Conservation (phyloP, 2,888 invertebrate genomes). For the Arge pagana region DNA sequence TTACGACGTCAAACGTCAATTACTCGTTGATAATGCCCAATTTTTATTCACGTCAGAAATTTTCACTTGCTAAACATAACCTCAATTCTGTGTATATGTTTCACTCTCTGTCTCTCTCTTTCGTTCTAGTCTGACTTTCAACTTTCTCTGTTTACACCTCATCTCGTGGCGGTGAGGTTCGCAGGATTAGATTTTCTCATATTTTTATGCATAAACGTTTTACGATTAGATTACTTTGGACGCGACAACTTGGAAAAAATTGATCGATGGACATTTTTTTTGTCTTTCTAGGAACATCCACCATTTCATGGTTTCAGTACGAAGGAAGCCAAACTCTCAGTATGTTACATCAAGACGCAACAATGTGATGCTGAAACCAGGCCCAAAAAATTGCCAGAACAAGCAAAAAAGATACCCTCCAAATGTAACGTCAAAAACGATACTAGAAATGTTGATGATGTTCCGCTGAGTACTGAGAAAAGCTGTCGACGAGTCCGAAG, state of each 20-base stretch:
- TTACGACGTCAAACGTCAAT: conserved; percentile 6
- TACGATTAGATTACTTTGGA: too few relatives aligned
- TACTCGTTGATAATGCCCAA: conserved; percentile 5
- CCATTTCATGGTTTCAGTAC: conserved; percentile 57
- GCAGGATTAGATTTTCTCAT: too few relatives aligned
- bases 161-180: too few relatives aligned
- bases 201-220: too few relatives aligned
- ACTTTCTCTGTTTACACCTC: too few relatives aligned
- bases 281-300: conserved; percentile 49
- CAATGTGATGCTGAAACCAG: conserved; percentile 40
- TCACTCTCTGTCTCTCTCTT: too few relatives aligned
- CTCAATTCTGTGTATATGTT: conserved; percentile 10
- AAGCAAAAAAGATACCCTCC: conserved; percentile 5
- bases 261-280: too few relatives aligned
- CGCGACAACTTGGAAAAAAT: too few relatives aligned
- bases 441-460: conserved; percentile 30
- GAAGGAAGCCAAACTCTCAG: conserved; percentile 49
- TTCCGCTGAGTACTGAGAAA: conserved; percentile 30
- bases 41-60: neutral
- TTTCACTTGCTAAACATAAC: conserved; percentile 12
- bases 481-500: conserved; percentile 19
- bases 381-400: conserved; percentile 11
- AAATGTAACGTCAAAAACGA: conserved; percentile 29
- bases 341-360: conserved; percentile 47
- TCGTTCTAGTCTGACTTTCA: too few relatives aligned